Percentiles rank a stretch among this genome's conserved stretches.
phyloP scores from a whole-genome alignment of 2,797 vertebrate genomes.

The Allobates femoralis region DNA sequence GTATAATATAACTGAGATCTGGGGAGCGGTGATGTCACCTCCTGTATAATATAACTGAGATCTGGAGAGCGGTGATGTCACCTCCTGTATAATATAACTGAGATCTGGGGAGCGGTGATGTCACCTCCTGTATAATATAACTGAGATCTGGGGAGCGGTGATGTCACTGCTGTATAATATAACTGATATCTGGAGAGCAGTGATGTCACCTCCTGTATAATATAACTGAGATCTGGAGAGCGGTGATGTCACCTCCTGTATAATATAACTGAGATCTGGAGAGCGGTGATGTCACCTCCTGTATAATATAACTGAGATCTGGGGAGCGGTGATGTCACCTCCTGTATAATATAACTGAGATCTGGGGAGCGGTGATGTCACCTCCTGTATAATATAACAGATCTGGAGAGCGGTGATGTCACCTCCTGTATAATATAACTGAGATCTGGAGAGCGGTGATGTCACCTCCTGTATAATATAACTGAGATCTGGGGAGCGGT shows the following conservation, averaged over 20 bases:
- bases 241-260: neutral
- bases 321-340: neutral
- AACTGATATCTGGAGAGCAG: neutral
- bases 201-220: neutral
- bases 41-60: conserved; percentile 1
- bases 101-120: neutral
- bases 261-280: neutral
- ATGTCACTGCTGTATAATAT: neutral
- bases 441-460: neutral
- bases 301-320: neutral
- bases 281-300: neutral
- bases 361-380: neutral
- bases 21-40: too few relatives aligned
- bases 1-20: conserved; percentile 1
- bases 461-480: neutral
- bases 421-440: neutral
- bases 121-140: neutral
- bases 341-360: neutral
- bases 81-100: neutral
- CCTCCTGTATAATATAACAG: too few relatives aligned
- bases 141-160: neutral
- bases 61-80: neutral
- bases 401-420: neutral
- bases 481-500: neutral
- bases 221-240: neutral